phyloP scores from a whole-genome alignment of 2,888 invertebrate species.

The Eupithecia subumbrata region DNA sequence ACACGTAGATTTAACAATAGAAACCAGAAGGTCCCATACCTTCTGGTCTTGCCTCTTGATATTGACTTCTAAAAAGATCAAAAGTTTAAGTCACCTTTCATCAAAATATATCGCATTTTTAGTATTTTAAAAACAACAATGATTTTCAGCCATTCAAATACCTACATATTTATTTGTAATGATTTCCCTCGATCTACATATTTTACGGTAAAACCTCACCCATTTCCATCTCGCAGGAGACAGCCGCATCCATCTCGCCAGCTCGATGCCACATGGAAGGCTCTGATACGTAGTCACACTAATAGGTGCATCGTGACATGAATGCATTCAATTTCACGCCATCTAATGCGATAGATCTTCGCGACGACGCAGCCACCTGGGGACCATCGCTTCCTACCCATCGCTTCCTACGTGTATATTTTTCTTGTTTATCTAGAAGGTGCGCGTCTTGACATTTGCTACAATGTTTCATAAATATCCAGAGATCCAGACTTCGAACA shows the following conservation, averaged over 20 bases:
- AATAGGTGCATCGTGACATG: slow-evolving; percentile 33
- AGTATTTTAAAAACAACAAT: too few relatives aligned
- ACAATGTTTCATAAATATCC: too few relatives aligned
- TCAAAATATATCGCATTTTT: too few relatives aligned
- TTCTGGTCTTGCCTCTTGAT: too few relatives aligned
- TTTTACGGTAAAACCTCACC: neutral
- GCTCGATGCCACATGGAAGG: slow-evolving; percentile 21
- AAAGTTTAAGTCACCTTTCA: too few relatives aligned
- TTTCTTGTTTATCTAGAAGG: neutral
- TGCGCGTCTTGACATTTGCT: too few relatives aligned
- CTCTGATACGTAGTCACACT: slow-evolving; percentile 29
- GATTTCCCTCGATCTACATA: neutral
- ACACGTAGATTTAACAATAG: too few relatives aligned
- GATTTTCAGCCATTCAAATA: neutral
- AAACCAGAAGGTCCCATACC: too few relatives aligned
- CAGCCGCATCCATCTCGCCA: slow-evolving; percentile 7
- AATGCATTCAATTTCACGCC: slow-evolving; percentile 37
- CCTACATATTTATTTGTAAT: neutral
- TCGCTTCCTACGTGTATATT: neutral
- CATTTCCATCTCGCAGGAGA: neutral
- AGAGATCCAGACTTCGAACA: too few relatives aligned
- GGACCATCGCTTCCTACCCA: neutral
- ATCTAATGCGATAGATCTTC: slow-evolving; percentile 31
- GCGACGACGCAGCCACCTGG: neutral
- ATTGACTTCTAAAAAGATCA: too few relatives aligned